Conservation (phyloP, 2,888 invertebrate species). For the Harpagoxenus sublaevis region DNA sequence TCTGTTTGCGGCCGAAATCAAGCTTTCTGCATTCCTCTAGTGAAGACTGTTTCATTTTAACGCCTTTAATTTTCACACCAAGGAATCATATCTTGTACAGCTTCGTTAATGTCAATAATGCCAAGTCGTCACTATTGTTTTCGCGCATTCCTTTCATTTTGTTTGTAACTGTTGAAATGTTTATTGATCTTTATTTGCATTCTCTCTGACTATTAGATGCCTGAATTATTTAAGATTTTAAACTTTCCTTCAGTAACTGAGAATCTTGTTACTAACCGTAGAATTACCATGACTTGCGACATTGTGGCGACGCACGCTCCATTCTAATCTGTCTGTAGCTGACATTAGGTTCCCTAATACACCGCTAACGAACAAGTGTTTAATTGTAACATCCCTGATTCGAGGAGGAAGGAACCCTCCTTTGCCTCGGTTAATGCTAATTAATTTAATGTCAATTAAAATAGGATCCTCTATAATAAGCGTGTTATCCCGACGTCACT, state of each 20-base stretch:
- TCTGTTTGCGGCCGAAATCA: constrained; percentile 78
- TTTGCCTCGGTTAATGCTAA: constrained; percentile 22
- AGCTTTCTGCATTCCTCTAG: constrained; percentile 66
- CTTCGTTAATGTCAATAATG: not conserved
- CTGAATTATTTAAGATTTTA: not conserved
- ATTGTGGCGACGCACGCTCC: not conserved
- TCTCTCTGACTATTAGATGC: not conserved
- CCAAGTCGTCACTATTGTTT: not conserved
- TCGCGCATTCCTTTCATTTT: too few relatives aligned
- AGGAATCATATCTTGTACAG: not conserved
- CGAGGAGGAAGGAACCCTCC: constrained; percentile 7
- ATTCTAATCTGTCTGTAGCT: constrained; percentile 23
- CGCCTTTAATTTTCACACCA: constrained; percentile 41
- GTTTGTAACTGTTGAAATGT: not conserved
- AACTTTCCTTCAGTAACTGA: not conserved
- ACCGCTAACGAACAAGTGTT: constrained; percentile 75
- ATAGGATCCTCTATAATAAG: constrained; percentile 3
- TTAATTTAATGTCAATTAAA: constrained; percentile 50
- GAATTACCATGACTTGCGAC: constrained; percentile 10
- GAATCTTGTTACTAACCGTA: not conserved
- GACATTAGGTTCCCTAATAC: constrained; percentile 31
- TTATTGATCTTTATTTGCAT: not conserved
- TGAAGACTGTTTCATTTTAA: constrained; percentile 78
- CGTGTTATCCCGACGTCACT: not conserved
- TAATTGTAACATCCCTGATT: constrained; percentile 72